Base-by-base conservation (phyloP, 2,888 invertebrate genomes). In the Platerodrilus igneus region DNA sequence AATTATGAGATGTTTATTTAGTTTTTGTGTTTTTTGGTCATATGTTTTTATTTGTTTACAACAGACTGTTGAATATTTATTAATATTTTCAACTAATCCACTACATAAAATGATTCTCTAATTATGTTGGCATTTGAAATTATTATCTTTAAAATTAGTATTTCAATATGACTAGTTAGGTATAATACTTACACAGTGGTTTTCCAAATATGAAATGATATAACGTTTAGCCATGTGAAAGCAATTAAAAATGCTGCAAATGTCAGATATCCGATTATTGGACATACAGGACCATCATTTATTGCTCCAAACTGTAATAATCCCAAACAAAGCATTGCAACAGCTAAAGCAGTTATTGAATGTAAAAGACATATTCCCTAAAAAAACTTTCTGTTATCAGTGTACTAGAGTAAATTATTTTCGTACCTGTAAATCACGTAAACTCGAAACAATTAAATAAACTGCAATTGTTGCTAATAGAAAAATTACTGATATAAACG, bases 211-310 rank as follows among this genome's bases (percentile, higher is more conserved):
- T 84, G 82, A 50, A 82, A 77, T 20, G 79, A 74, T 14, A 81
- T 75, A 4, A 81, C 70, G 55, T 81, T 82, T 65, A 83, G 68
- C 83, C 83, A 83, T 58, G 81, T 81, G 65, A 83, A 83, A n/a
- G 79, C 75, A 2, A 78, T 74, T 58, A 83, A 67, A 68, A 81
- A 78, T 63, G 77, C 75, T 47, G 57, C 50, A 37, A 63, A 64
- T 21, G 51, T 54, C 8, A 57, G 31, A 31, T 56, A 62, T 1
- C 58, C 80, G 52, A 73, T 64, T 6, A 71, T 54, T 1, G 74
- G 62, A 56, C 81, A 81, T n/a, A 69, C 53, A 30, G 59, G 56
- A 4, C 64, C 55, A 7, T 50, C 55, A 30, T 72, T 62, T 5
- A 66, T 60, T 1, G 66, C 62, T 23, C 62, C 67, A 2, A 79